phyloP scores from a whole-genome alignment of 1,140 invertebrate species.

The Hyphantria cunea region DNA sequence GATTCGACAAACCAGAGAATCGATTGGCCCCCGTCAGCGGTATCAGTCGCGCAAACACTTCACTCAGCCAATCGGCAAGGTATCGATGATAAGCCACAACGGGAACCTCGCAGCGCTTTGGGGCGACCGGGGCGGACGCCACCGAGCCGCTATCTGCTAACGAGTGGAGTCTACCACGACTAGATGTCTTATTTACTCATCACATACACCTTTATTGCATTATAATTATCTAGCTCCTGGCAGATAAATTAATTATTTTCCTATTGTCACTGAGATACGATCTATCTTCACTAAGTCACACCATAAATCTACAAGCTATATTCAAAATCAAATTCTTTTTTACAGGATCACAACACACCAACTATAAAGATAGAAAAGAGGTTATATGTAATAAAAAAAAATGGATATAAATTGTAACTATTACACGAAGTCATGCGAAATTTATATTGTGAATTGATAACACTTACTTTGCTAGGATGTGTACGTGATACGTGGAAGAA shows the following conservation, averaged over 20 bases:
- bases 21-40: conserved; percentile 66
- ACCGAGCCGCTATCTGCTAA: conserved; percentile 53
- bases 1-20: conserved; percentile 65
- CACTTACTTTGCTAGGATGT: conserved; percentile 27
- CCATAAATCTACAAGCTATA: too few relatives aligned
- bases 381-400: not conserved
- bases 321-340: too few relatives aligned
- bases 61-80: conserved; percentile 68
- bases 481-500: conserved; percentile 70
- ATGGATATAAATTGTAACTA: not conserved
- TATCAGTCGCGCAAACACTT: conserved; percentile 76
- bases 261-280: conserved; percentile 12
- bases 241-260: conserved; percentile 68
- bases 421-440: conserved; percentile 3
- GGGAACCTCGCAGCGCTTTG: conserved; percentile 28
- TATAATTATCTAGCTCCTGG: conserved; percentile 63
- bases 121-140: conserved; percentile 52
- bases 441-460: conserved; percentile 4
- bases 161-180: conserved; percentile 55
- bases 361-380: too few relatives aligned
- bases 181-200: conserved; percentile 62
- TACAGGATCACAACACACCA: too few relatives aligned
- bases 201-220: conserved; percentile 75
- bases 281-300: not conserved
- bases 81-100: conserved; percentile 54